Evolutionary conservation across 2,113 vertebrate species (phyloP).

Genomic region (Centropristis striata): DNA sequence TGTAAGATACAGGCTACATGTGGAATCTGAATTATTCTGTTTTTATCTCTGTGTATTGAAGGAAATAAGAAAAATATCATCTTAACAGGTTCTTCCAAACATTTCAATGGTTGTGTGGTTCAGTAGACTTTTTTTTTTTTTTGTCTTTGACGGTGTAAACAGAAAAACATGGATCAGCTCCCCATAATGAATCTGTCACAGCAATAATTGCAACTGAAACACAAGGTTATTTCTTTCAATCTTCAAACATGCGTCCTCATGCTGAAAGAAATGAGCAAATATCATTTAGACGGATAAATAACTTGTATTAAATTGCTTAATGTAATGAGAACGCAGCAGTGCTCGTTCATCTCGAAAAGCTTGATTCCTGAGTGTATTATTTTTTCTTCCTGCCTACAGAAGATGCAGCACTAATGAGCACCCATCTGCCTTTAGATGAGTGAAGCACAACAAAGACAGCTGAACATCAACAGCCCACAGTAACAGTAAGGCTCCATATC

Average conservation of each 20-base stretch:
- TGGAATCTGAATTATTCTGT: neutral
- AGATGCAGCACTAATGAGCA: conserved; percentile 53
- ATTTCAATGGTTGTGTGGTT: neutral
- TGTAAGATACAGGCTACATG: too few species aligned
- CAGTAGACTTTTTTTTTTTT: neutral
- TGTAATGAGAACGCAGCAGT: neutral
- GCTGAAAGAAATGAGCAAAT: neutral
- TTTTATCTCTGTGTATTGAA: too few species aligned
- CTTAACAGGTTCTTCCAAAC: neutral
- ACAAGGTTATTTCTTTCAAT: neutral
- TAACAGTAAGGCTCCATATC: conserved; percentile 61
- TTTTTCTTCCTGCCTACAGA: conserved; percentile 43
- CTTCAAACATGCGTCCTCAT: neutral
- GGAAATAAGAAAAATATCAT: neutral
- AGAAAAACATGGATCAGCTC: neutral
- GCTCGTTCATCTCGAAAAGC: conserved; percentile 5
- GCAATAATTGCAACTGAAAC: neutral
- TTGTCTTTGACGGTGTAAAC: neutral
- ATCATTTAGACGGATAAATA: neutral
- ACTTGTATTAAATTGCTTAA: neutral
- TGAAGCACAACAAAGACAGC: conserved; percentile 52
- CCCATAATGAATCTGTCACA: neutral
- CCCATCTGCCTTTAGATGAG: conserved; percentile 69
- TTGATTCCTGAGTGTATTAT: neutral
- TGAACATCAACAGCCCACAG: conserved; percentile 52